A percentile compares a stretch with the other conserved stretches of the same genome.
Evolutionary conservation across 2,888 invertebrate genomes (phyloP).

Genomic region (Hetaerina titia): DNA sequence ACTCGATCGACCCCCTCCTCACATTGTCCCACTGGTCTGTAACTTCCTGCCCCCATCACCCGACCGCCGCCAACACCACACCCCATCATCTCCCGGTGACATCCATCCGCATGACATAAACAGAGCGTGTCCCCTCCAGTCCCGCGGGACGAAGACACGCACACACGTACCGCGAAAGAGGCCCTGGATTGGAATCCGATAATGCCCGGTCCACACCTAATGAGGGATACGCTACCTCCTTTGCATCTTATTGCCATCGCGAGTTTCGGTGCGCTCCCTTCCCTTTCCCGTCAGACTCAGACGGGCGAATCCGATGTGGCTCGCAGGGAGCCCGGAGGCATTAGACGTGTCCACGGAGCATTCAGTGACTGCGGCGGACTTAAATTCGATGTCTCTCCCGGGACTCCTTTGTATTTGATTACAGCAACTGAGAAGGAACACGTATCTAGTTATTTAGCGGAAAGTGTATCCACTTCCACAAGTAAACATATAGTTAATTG

Average conservation of each 20-base stretch:
- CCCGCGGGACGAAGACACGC: background rate
- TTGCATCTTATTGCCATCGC: background rate
- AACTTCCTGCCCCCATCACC: background rate
- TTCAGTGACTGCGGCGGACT: no score
- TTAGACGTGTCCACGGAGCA: no score
- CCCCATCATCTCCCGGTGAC: background rate
- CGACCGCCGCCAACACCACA: background rate
- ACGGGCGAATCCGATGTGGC: no score
- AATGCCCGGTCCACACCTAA: background rate
- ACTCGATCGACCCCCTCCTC: background rate
- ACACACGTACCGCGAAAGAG: background rate
- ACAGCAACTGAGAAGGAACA: no score
- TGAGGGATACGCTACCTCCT: background rate
- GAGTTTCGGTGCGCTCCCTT: background rate
- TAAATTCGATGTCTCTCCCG: no score
- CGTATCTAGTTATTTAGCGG: no score
- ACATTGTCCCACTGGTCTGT: background rate
- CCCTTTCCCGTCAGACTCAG: background rate
- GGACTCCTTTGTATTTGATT: no score
- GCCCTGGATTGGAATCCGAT: background rate
- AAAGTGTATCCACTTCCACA: no score
- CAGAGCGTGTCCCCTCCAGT: background rate
- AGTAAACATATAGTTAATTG: no score
- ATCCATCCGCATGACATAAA: constrained; percentile 8
- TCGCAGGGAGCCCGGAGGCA: no score